Base-by-base conservation (phyloP, 2,797 vertebrate species). In the Morelia viridis region DNA sequence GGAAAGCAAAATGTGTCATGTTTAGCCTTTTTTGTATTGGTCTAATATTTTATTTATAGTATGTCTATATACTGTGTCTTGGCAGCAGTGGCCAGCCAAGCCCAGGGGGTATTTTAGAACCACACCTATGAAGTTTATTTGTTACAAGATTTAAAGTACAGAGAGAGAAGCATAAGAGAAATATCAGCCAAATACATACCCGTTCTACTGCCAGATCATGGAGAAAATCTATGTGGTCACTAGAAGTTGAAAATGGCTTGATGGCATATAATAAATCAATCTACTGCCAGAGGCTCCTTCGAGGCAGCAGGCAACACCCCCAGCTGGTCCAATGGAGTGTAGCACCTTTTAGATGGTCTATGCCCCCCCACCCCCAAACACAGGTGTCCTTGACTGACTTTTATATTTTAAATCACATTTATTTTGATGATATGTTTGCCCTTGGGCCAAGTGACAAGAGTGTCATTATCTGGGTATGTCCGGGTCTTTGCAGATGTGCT, bases 1-100 rank as follows among this genome's bases (percentile, higher is more conserved):
- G 22, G 91, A 92, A 58, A 91, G 31, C 93, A 89, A 41, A 92
- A 76, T 61, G 57, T 41, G 35, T 85, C 2, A 86, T 80, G 22
- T 88, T n/a, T 35, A 57, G 13, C 0, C 68, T 76, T 80, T 80
- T 80, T 46, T 22, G 71, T 11, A 80, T 80, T 24, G 71, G 8
- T 9, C 1, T 46, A 8, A 80, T 80, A 35, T 71, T 71, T 41
- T 80, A 80, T 46, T 22, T 46, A 46, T 80, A 80, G 2, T 46
- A 10, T 41, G 35, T 9, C 35, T 24, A 35, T 24, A 46, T 19
- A 24, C 35, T 24, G 9, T 80, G 9, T 22, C 35, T 46, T 80
- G 71, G 17, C 46, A 46, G 35, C 8, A 46, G 35, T 46, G 71
- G 19, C 71, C 71, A 80, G 4, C 9, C 35, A 80, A 80, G 19